Evolutionary conservation across 2,888 invertebrate genomes (phyloP), one percentile per base, ranked within the genome.

Genomic region (Leptothorax acervorum): DNA sequence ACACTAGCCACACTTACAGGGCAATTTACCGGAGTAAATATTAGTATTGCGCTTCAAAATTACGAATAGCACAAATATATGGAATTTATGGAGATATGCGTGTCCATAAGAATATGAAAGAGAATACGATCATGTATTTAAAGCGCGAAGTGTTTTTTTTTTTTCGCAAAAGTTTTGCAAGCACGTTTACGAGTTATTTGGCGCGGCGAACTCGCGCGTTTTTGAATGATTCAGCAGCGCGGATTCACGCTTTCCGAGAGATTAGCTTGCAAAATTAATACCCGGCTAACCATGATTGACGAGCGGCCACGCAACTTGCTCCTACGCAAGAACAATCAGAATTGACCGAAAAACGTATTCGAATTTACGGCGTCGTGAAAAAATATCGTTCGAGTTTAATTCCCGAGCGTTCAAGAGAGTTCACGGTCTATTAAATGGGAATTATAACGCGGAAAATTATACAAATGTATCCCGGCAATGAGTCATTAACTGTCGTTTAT

Each of bases 201-300:
- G 83, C 73, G 70, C n/a, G 60, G 63, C n/a, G n/a, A 86, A 85
- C 83, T 76, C 79, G 68, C 66, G 76, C 71, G 83, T 85, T 85
- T 60, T 74, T 81, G 48, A 81, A 85, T 90, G 86, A 90, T 90
- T 87, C 88, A 90, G 86, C 79, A 85, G 28, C 48, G 57, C 51
- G 53, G 84, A 87, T 84, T 89, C 78, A 53, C 55, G 79, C 81
- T 81, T 86, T 86, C 82, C 90, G 74, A 70, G 66, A 87, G 90
- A 90, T 89, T 90, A 86, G 86, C 87, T 74, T 57, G 63, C 74
- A 82, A 90, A 87, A 90, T 90, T 89, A 89, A 87, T 85, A 76
- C 82, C 55, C 60, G 48, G 78, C 82, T 85, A 84, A 90, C 84
- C 78, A 62, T 87, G 86, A 90, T 89, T 89, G 89, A 89, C 84